phyloP scores from a whole-genome alignment of 2,113 vertebrate species.

The Okapia johnstoni region DNA sequence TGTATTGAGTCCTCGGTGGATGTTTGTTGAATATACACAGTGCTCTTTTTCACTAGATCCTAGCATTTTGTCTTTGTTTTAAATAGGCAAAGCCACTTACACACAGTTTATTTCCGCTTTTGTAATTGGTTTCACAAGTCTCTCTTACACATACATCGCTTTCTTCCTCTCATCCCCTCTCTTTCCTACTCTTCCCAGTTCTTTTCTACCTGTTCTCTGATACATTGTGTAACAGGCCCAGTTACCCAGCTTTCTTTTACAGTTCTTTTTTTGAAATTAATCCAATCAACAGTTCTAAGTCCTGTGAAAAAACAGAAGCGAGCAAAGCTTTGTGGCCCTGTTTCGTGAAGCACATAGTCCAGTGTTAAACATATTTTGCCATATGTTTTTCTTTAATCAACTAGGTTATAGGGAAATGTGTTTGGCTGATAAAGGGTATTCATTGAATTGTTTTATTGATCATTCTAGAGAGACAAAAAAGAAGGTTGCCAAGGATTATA shows the following conservation, averaged over 20 bases:
- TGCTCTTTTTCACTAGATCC: neutral
- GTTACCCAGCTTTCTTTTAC: neutral
- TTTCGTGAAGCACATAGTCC: neutral
- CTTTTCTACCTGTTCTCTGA: neutral
- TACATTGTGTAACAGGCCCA: neutral
- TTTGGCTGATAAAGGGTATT: neutral
- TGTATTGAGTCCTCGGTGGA: neutral
- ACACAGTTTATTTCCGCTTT: neutral
- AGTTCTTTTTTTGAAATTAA: neutral
- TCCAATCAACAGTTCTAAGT: neutral
- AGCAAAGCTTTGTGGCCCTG: neutral
- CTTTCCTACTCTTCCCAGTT: neutral
- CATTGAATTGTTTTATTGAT: neutral
- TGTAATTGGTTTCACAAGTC: neutral
- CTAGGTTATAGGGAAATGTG: neutral
- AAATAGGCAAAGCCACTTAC: neutral
- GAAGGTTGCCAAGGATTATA: neutral
- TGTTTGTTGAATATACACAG: neutral
- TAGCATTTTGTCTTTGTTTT: neutral
- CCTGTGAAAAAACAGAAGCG: neutral
- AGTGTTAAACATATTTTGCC: neutral
- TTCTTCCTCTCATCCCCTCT: neutral
- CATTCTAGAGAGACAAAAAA: neutral
- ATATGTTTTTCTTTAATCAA: neutral
- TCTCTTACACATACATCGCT: neutral